phyloP scores from a whole-genome alignment of 2,113 vertebrate genomes.

The Daphoenositta chrysoptera region DNA sequence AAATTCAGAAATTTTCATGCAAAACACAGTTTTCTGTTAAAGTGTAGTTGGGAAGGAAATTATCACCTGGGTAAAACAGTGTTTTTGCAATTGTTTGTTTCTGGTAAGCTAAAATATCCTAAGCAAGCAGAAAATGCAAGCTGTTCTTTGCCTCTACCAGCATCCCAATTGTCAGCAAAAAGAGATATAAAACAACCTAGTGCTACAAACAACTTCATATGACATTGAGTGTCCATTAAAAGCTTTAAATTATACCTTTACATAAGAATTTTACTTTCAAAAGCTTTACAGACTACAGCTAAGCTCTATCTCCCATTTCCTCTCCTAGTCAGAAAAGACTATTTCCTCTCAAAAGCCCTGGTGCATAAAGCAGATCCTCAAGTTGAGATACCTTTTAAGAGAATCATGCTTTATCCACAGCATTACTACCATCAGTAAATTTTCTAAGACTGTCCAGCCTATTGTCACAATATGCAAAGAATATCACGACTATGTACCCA shows the following conservation, averaged over 20 bases:
- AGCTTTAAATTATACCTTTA: not conserved
- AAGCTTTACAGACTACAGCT: not conserved
- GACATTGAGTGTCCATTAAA: not conserved
- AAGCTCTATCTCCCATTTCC: not conserved
- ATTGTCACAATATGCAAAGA: not conserved
- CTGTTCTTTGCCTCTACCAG: not conserved
- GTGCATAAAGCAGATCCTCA: not conserved
- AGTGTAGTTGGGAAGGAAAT: not conserved
- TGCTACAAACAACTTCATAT: not conserved
- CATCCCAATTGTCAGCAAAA: not conserved
- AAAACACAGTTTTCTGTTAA: not conserved
- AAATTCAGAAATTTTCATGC: not conserved
- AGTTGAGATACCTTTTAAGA: not conserved
- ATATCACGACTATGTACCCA: not conserved
- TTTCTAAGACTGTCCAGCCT: not conserved
- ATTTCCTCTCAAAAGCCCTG: not conserved
- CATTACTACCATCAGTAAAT: not conserved
- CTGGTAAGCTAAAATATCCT: not conserved
- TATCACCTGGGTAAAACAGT: not conserved
- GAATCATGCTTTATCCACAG: not conserved
- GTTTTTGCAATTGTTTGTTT: not conserved
- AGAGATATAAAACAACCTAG: not conserved
- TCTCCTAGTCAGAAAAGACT: not conserved
- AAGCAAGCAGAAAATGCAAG: not conserved
- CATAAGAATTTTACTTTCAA: not conserved